Conservation (phyloP, 2,888 invertebrate genomes). For the Hypselothyrea guttata region DNA sequence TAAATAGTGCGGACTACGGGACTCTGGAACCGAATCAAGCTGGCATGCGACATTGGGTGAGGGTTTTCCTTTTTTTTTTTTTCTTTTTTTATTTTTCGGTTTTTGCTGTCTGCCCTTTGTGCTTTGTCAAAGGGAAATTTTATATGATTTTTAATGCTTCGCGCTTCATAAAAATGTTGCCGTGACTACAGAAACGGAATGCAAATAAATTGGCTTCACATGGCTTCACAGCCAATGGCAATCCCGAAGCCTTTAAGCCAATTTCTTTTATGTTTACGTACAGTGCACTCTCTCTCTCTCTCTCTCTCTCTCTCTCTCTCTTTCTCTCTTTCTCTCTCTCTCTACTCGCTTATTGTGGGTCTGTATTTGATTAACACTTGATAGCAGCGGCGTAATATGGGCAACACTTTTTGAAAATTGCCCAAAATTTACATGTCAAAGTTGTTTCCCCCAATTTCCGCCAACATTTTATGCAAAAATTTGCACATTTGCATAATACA, state of each 20-base stretch:
- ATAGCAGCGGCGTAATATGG: conserved; percentile 27
- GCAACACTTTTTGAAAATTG: conserved; percentile 17
- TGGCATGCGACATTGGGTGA: conserved; percentile 10
- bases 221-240: conserved; percentile 46
- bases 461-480: conserved; percentile 41
- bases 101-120: conserved; percentile 44
- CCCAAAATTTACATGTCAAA: conserved; percentile 62
- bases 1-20: conserved; percentile 56
- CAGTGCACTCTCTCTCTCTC: neutral
- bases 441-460: conserved; percentile 41
- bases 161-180: conserved; percentile 70
- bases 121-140: conserved; percentile 65
- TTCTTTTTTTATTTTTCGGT: too few relatives aligned
- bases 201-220: conserved; percentile 59
- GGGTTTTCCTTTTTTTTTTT: neutral
- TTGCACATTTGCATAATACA: conserved; percentile 40
- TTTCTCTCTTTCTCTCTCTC: conserved; percentile 1
- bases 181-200: conserved; percentile 45
- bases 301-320: neutral
- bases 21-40: conserved; percentile 25
- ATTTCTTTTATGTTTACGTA: conserved; percentile 51
- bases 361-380: conserved; percentile 57
- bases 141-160: conserved; percentile 71
- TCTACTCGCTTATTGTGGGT: conserved; percentile 2
- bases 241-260: conserved; percentile 61